phyloP scores from a whole-genome alignment of 2,888 invertebrate genomes.

The Galerucella calmariensis region DNA sequence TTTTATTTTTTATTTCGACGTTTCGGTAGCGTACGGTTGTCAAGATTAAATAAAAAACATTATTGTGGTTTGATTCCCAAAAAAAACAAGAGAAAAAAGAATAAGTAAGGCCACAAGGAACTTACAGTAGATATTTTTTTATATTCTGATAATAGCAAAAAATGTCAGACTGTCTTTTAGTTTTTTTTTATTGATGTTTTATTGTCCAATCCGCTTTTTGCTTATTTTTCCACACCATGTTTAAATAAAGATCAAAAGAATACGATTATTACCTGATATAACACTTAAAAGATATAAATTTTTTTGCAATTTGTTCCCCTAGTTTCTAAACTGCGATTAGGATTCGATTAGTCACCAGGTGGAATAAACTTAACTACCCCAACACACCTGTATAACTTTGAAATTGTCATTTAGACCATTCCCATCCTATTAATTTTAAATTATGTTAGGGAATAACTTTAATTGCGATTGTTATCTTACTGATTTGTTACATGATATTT shows the following conservation, averaged over 20 bases:
- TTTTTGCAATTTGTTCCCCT: conserved; percentile 18
- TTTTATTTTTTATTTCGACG: too few relatives aligned
- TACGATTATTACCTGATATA: conserved; percentile 1
- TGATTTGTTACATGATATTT: conserved; percentile 10
- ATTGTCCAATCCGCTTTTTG: too few relatives aligned
- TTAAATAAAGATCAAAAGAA: not conserved
- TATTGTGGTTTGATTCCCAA: too few relatives aligned
- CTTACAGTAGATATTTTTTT: too few relatives aligned
- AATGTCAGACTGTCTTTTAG: too few relatives aligned
- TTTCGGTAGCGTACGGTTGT: too few relatives aligned
- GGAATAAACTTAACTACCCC: conserved; percentile 9
- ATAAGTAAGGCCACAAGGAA: too few relatives aligned
- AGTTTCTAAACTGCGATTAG: conserved; percentile 18
- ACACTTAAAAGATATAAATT: not conserved
- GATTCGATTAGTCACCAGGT: conserved; percentile 20
- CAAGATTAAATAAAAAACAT: too few relatives aligned
- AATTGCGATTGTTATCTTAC: conserved; percentile 24
- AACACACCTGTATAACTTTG: conserved; percentile 23
- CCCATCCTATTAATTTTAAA: conserved; percentile 29
- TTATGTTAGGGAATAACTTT: conserved; percentile 20
- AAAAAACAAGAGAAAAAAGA: too few relatives aligned
- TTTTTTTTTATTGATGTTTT: too few relatives aligned
- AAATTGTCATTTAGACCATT: conserved; percentile 30
- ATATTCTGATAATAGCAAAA: too few relatives aligned
- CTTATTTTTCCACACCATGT: not conserved